A percentile compares a stretch with the other conserved stretches of the same genome.
Conservation (phyloP, 30 jellyfish, hydroid and myxozoan genomes). For the Turritopsis rubra region DNA sequence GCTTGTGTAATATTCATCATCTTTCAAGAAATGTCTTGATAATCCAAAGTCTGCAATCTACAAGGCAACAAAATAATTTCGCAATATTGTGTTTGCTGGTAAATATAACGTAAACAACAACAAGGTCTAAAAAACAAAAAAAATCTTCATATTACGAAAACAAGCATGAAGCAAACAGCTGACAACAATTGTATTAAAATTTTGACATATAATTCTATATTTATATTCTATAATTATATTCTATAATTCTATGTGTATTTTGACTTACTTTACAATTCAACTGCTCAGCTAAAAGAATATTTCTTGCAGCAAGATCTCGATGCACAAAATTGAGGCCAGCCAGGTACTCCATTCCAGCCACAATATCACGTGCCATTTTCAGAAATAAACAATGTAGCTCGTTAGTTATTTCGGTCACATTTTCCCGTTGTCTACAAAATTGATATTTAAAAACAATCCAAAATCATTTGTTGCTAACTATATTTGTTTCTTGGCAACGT, state of each 20-base stretch:
- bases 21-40: conserved; percentile 83
- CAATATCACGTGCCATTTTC: conserved; percentile 83
- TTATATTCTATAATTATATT: too few species aligned
- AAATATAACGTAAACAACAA: background rate
- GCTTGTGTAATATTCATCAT: conserved; percentile 64
- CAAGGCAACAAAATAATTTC: background rate
- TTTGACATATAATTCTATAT: too few species aligned
- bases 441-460: background rate
- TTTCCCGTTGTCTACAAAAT: conserved; percentile 32
- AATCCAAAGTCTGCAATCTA: conserved; percentile 94
- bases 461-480: too few species aligned
- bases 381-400: conserved; percentile 59
- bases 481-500: too few species aligned
- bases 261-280: conserved; percentile 86
- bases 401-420: conserved; percentile 15
- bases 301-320: conserved; percentile 93
- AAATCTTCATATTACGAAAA: background rate
- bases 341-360: conserved; percentile 89
- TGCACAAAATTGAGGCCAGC: conserved; percentile 81
- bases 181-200: too few species aligned
- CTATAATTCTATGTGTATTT: too few species aligned
- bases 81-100: background rate
- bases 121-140: background rate
- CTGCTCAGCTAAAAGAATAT: conserved; percentile 57
- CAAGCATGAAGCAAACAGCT: background rate